These are phyloP conservation scores for Latrodectus geometricus DNA, from an alignment of 1,140 invertebrate species.

Conservation along the genomic window DNA sequence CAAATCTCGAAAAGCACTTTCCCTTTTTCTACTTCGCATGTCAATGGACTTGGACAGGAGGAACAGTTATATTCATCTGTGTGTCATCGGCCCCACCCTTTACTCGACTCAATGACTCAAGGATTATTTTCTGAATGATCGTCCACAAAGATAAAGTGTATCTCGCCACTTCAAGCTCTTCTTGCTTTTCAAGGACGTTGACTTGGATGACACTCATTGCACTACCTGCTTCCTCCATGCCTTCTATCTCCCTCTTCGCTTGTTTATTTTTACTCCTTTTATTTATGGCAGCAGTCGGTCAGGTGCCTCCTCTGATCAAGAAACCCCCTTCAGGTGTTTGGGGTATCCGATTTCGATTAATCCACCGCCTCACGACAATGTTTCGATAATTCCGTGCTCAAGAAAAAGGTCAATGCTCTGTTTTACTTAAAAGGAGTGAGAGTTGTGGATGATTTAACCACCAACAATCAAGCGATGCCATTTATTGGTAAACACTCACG, in stretches of 20 bases:
- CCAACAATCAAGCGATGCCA: too few relatives aligned
- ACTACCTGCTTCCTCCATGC: slow-evolving; percentile 15
- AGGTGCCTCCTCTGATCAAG: background rate
- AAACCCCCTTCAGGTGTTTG: too few relatives aligned
- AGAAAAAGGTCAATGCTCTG: too few relatives aligned
- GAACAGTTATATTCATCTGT: slow-evolving; percentile 14
- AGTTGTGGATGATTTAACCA: too few relatives aligned
- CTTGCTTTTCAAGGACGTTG: slow-evolving; percentile 41
- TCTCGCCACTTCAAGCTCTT: background rate
- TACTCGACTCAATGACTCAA: slow-evolving; percentile 25
- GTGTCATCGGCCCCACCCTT: slow-evolving; percentile 30
- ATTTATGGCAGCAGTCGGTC: background rate
- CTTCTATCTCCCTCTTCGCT: background rate
- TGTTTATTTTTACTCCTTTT: background rate
- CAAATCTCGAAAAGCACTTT: background rate
- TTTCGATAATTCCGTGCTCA: too few relatives aligned
- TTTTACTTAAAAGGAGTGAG: too few relatives aligned
- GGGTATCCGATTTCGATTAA: too few relatives aligned
- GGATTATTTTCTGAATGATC: slow-evolving; percentile 9
- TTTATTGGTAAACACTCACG: too few relatives aligned
- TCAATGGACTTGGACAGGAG: slow-evolving; percentile 20
- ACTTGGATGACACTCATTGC: slow-evolving; percentile 19
- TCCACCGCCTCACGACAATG: too few relatives aligned
- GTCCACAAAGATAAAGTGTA: background rate
- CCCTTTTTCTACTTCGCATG: slow-evolving; percentile 19